Evolutionary conservation across 1,140 invertebrate genomes (phyloP).

Genomic region (Anastatus disparis): DNA sequence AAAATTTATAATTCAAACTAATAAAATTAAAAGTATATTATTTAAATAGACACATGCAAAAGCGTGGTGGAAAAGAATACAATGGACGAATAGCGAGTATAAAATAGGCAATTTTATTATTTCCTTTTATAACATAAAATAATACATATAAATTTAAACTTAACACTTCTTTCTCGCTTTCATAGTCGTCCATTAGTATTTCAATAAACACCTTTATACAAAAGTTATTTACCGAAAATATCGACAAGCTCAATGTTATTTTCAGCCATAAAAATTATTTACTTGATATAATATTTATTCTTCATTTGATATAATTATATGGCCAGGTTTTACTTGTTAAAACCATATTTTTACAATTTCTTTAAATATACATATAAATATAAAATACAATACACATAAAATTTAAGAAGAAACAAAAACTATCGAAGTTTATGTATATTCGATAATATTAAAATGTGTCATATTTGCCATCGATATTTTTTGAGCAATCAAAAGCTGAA

Average conservation of each 20-base stretch:
- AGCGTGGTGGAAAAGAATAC: slow-evolving; percentile 34
- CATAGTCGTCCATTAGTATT: slow-evolving; percentile 37
- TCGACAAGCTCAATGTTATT: slow-evolving; percentile 7
- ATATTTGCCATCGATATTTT: slow-evolving; percentile 23
- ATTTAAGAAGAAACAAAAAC: not conserved
- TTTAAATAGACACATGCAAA: slow-evolving; percentile 24
- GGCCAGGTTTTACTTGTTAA: not conserved
- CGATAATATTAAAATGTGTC: not conserved
- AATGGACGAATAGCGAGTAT: slow-evolving; percentile 44
- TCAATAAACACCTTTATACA: slow-evolving; percentile 7
- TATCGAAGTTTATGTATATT: not conserved
- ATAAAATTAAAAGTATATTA: too few relatives aligned
- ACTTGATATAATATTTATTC: not conserved
- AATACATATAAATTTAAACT: slow-evolving; percentile 20
- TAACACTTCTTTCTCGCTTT: slow-evolving; percentile 33
- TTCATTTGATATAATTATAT: not conserved
- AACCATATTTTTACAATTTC: not conserved
- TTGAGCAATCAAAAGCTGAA: not conserved
- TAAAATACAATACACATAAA: not conserved
- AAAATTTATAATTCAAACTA: too few relatives aligned
- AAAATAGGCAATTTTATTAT: slow-evolving; percentile 37
- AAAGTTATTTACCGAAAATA: slow-evolving; percentile 13
- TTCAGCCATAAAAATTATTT: not conserved
- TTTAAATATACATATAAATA: not conserved
- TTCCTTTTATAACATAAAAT: slow-evolving; percentile 20